Evolutionary conservation across 2,888 invertebrate species (phyloP).

Genomic region (Drosophila setosimentum): DNA sequence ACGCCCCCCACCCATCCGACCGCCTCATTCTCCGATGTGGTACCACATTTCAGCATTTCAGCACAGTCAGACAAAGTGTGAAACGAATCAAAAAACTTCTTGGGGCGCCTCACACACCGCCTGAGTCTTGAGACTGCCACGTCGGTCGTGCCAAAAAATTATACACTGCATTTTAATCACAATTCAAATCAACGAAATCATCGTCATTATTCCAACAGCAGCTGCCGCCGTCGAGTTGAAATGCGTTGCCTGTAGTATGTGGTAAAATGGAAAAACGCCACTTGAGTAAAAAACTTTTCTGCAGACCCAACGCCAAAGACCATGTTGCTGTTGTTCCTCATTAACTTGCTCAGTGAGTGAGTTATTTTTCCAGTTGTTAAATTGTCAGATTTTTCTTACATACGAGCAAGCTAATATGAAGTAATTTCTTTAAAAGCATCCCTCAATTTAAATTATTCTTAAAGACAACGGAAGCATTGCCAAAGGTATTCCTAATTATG

Average conservation of each 20-base stretch:
- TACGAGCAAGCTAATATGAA: neutral
- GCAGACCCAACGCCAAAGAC: conserved; percentile 14
- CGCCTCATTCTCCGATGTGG: conserved; percentile 4
- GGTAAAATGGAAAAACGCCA: conserved; percentile 51
- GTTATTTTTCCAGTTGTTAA: conserved; percentile 7
- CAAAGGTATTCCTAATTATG: neutral
- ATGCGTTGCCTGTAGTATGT: conserved; percentile 44
- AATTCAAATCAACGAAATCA: conserved; percentile 82
- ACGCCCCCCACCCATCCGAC: neutral
- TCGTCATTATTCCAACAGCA: conserved; percentile 75
- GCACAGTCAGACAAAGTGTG: conserved; percentile 73
- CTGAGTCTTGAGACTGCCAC: conserved; percentile 40
- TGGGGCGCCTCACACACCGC: conserved; percentile 68
- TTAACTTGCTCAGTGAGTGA: conserved; percentile 49
- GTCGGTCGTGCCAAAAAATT: conserved; percentile 70
- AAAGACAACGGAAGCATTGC: neutral
- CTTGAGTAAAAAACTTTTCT: conserved; percentile 56
- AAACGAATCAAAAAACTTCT: conserved; percentile 72
- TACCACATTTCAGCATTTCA: conserved; percentile 16
- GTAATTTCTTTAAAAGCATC: neutral
- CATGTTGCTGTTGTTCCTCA: conserved; percentile 56
- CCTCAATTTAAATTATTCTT: neutral
- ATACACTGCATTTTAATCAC: conserved; percentile 83
- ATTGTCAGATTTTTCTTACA: conserved; percentile 15
- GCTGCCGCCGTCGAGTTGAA: conserved; percentile 40